Conservation (phyloP, 2,888 invertebrate genomes). For the Carterocephalus palaemon region DNA sequence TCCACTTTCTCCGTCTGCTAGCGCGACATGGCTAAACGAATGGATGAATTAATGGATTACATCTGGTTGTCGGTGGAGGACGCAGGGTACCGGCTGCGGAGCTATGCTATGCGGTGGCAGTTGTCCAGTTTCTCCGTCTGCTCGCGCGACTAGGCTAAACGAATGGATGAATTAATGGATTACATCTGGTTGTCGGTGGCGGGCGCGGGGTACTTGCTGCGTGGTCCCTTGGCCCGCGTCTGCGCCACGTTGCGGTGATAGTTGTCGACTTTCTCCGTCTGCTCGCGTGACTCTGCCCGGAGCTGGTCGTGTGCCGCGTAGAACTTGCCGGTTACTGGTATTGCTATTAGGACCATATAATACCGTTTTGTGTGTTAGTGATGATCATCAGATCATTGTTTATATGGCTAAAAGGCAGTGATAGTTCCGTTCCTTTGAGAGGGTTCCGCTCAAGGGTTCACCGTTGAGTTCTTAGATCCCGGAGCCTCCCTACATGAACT, state of each 20-base stretch:
- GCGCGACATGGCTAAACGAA: conserved; percentile 43
- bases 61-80: conserved; percentile 61
- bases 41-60: no score
- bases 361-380: no score
- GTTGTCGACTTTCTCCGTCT: conserved; percentile 49
- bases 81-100: conserved; percentile 53
- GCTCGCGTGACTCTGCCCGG: conserved; percentile 46
- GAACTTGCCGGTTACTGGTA: conserved; percentile 67
- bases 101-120: conserved; percentile 56
- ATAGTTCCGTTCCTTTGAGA: no score
- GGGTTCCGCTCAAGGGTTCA: no score
- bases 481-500: no score
- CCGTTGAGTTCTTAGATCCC: no score
- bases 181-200: conserved; percentile 63
- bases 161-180: no score
- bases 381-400: no score
- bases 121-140: conserved; percentile 49
- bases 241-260: conserved; percentile 60
- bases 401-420: no score
- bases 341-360: no score
- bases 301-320: conserved; percentile 65
- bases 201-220: conserved; percentile 54
- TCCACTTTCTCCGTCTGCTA: conserved; percentile 52
- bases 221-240: conserved; percentile 63
- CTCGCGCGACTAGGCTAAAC: conserved; percentile 47